Evolutionary conservation across 2,797 vertebrate species (phyloP).

Genomic region (Phrynocephalus forsythii): DNA sequence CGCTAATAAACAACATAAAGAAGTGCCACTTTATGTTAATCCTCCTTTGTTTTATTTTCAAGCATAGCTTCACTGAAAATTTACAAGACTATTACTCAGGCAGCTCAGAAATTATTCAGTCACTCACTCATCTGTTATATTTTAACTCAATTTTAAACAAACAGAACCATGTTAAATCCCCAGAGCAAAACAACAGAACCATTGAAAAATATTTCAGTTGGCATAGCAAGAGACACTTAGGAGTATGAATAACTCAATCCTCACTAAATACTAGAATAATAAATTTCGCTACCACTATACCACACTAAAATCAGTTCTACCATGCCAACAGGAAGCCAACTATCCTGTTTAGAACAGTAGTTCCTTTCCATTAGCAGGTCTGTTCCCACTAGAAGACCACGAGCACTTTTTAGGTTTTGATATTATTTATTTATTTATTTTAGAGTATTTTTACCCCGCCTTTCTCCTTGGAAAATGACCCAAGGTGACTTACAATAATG

Average conservation of each 20-base stretch:
- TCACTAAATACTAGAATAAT: background rate
- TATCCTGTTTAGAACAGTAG: background rate
- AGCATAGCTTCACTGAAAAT: conserved; percentile 2
- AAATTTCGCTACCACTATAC: background rate
- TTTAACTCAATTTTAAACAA: conserved; percentile 25
- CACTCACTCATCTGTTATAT: background rate
- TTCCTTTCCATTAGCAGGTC: background rate
- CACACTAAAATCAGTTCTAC: background rate
- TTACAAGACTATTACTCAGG: background rate
- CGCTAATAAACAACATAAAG: background rate
- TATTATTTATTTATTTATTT: no score
- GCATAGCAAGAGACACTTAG: background rate
- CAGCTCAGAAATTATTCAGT: background rate
- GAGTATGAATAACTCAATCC: background rate
- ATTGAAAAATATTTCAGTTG: background rate
- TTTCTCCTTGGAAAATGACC: no score
- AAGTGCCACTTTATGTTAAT: conserved; percentile 1
- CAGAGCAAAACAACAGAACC: background rate
- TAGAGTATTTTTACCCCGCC: no score
- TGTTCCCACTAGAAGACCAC: background rate
- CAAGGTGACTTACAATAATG: no score
- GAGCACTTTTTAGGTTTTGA: background rate
- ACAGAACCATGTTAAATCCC: conserved; percentile 3
- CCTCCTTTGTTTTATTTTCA: background rate
- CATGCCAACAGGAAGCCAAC: background rate